Base-by-base conservation (phyloP, 2,888 invertebrate species). In the Ctenicera cuprea region DNA sequence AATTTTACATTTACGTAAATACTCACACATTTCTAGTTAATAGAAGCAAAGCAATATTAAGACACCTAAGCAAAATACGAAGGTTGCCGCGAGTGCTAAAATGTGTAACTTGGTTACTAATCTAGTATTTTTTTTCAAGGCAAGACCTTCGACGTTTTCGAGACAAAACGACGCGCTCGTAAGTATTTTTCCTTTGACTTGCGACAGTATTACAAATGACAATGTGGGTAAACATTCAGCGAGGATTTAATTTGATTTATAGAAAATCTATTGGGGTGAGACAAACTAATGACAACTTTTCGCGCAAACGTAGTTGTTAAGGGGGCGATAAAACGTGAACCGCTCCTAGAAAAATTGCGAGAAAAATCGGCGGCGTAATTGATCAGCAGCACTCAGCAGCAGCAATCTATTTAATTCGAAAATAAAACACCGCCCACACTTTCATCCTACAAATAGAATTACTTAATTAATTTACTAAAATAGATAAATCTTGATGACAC, bases 311-410 rank as follows among this genome's bases (percentile, higher is more conserved):
- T 45, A 7, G 5, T 45, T 18, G 45, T 45, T 45, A 45, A 45
- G 8, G 16, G n/a, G 8, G 22, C 54, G 26, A 14, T 54, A 26
- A 45, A 30, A 30, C 30, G 9, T 12, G 26, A 50, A 50, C 20
- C 50, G 22, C 30, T 14, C 54, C 54, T 54, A 30, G 30, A 14
- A 54, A 54, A 52, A 52, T 52, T 18, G 26, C 26, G 12, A 22
- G 52, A 12, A 52, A 52, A 54, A 54, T 54, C 54, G 54, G 5
- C 30, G 26, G 54, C n/a, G 54, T 54, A 54, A 54, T 54, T 54
- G 54, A 33, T 54, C 30, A 12, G 52, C n/a, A 26, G 43, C n/a
- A 43, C 33, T 33, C 2, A 43, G 43, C 3, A 38, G n/a, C 9
- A 2, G 52, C 52, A 52, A 52, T 52, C 26, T 54, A 30, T 14